phyloP scores from a whole-genome alignment of 2,113 vertebrate genomes.

The Lanius ludovicianus region DNA sequence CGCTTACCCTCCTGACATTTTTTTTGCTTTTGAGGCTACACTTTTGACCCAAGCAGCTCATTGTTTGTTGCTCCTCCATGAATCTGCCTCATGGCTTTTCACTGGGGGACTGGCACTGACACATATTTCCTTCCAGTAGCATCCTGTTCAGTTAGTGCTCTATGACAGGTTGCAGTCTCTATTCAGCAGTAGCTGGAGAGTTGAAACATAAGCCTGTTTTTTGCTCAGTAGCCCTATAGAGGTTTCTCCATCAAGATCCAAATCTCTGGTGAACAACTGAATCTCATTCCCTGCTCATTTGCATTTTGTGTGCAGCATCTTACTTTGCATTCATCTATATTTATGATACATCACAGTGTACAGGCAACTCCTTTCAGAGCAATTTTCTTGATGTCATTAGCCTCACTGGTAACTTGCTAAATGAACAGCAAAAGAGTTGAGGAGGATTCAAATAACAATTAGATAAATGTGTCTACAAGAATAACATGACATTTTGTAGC shows the following conservation, averaged over 20 bases:
- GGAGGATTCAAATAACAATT: slow-evolving; percentile 59
- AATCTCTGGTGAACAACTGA: slow-evolving; percentile 66
- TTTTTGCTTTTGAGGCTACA: neutral
- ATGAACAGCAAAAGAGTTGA: slow-evolving; percentile 60
- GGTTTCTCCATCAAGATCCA: slow-evolving; percentile 58
- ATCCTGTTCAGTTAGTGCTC: slow-evolving; percentile 68
- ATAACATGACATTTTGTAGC: slow-evolving; percentile 22
- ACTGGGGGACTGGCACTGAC: neutral
- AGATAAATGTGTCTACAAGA: slow-evolving; percentile 58
- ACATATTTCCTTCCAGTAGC: slow-evolving; percentile 47
- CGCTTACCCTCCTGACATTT: neutral
- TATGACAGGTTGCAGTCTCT: slow-evolving; percentile 35
- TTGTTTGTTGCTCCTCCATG: neutral
- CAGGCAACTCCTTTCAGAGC: slow-evolving; percentile 64
- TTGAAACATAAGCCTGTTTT: slow-evolving; percentile 65
- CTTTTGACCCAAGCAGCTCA: neutral
- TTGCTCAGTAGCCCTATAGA: slow-evolving; percentile 65
- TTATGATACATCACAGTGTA: slow-evolving; percentile 68
- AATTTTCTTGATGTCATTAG: slow-evolving; percentile 72
- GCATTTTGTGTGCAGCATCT: slow-evolving; percentile 70
- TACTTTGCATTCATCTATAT: slow-evolving; percentile 76
- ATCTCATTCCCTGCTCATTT: slow-evolving; percentile 74
- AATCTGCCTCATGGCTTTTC: slow-evolving; percentile 8
- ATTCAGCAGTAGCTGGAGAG: slow-evolving; percentile 45
- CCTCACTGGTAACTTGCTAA: slow-evolving; percentile 58